These are phyloP conservation scores for Antheraea pernyi DNA, from an alignment of 1,140 invertebrate genomes.

Conservation along the genomic window DNA sequence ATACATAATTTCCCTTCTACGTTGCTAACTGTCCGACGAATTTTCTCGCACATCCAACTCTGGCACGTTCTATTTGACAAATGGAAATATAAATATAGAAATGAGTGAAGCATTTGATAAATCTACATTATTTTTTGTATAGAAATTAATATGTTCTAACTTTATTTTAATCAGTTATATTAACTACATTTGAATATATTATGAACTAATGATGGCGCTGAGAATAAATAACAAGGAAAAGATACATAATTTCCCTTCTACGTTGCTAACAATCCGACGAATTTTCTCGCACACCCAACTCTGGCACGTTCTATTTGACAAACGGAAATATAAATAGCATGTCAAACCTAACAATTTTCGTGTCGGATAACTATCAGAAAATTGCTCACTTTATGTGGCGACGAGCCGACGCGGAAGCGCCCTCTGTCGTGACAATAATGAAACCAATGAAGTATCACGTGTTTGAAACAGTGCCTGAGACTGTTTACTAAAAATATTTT, in stretches of 20 bases:
- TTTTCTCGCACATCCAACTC: constrained; percentile 7
- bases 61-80: constrained; percentile 46
- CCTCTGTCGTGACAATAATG: constrained; percentile 54
- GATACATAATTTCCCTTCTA: background rate
- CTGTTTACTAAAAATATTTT: background rate
- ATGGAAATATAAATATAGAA: constrained; percentile 73
- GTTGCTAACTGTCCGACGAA: constrained; percentile 12
- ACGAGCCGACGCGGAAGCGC: constrained; percentile 40
- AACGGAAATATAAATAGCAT: constrained; percentile 71
- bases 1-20: background rate
- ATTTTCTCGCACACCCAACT: constrained; percentile 10
- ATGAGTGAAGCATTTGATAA: too few species aligned
- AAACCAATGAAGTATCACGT: constrained; percentile 26
- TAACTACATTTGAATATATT: too few species aligned
- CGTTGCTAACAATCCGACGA: constrained; percentile 11
- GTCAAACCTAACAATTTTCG: constrained; percentile 65
- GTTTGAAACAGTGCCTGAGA: background rate
- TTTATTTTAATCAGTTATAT: too few species aligned
- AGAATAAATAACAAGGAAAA: background rate
- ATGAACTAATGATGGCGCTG: too few species aligned
- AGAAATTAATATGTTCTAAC: too few species aligned
- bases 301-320: constrained; percentile 42
- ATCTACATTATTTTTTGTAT: too few species aligned
- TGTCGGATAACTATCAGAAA: constrained; percentile 73
- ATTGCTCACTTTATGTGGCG: constrained; percentile 70